Evolutionary conservation across 2,888 invertebrate species (phyloP), one percentile per base, ranked within the genome.

Genomic region (Sclerodermus sp.): DNA sequence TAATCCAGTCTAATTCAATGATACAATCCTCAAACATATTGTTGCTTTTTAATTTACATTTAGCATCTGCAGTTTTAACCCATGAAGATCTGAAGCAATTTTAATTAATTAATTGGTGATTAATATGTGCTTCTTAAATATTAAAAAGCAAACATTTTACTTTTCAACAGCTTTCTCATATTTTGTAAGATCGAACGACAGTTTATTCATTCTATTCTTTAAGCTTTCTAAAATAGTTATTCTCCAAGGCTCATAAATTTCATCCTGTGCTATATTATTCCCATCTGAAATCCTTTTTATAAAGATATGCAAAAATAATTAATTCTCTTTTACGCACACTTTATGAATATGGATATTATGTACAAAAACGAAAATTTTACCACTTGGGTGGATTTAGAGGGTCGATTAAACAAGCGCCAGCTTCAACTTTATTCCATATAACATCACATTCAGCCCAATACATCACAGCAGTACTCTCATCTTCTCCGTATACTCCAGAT

Each of bases 161-260:
- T 89, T 87, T 79, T 93, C 92, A 45, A 93, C 84, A 18, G 93
- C 93, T 67, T 87, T 83, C 65, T 89, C 88, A 79, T 87, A 92
- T 49, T 82, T 79, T 14, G 83, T 79, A 53, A 84, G 79, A 60
- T 86, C 83, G 37, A 82, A 67, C 43, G 81, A 75, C 12, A 82
- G 69, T 39, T 67, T 70, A 48, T 80, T 79, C 53, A 83, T 80
- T 64, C 90, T 82, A 41, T 73, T 75, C 72, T 85, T 86, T 38
- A 94, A 80, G 64, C 84, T 83, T 42, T 87, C 84, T 48, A 93
- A 79, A 69, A 93, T 87, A 60, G 85, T 81, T 49, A 87, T 80
- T 53, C 92, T 82, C 93, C 93, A 93, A 29, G 86, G 85, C 62
- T 89, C 85, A 55, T 83, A 82, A 32, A 86, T 79, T 76, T 91